A percentile compares a stretch with the other conserved stretches of the same genome.
Evolutionary conservation across 1,140 invertebrate genomes (phyloP).

Genomic region (Tetraneura akinire): DNA sequence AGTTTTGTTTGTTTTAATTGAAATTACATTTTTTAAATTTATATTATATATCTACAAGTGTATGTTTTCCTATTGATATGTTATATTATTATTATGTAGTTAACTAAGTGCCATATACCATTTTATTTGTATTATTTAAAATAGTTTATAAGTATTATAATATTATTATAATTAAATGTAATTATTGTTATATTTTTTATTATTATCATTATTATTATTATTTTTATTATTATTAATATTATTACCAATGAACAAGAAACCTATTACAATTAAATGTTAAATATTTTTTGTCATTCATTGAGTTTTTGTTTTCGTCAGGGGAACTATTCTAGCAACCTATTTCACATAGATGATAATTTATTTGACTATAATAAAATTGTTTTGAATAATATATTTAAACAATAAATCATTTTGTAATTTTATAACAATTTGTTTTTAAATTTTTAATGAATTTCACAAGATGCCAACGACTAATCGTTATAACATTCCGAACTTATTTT

Average conservation of each 20-base stretch:
- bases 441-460: too few species aligned
- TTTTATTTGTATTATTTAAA: conserved; percentile 21
- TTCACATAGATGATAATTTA: neutral
- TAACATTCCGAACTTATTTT: too few species aligned
- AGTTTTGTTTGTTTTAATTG: neutral
- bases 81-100: conserved; percentile 1
- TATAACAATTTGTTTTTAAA: too few species aligned
- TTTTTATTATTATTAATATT: too few species aligned
- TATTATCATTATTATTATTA: too few species aligned
- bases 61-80: conserved; percentile 35
- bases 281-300: neutral
- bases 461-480: too few species aligned
- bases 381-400: too few species aligned
- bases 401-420: too few species aligned
- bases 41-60: neutral
- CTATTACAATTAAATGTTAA: conserved; percentile 37
- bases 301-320: neutral
- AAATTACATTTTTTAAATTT: neutral
- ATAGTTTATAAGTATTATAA: neutral
- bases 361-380: neutral
- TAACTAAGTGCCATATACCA: conserved; percentile 42
- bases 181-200: conserved; percentile 13
- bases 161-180: neutral
- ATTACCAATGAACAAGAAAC: conserved; percentile 31
- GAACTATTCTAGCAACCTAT: conserved; percentile 15